phyloP scores from a whole-genome alignment of 2,113 vertebrate genomes.

The Micromys minutus region DNA sequence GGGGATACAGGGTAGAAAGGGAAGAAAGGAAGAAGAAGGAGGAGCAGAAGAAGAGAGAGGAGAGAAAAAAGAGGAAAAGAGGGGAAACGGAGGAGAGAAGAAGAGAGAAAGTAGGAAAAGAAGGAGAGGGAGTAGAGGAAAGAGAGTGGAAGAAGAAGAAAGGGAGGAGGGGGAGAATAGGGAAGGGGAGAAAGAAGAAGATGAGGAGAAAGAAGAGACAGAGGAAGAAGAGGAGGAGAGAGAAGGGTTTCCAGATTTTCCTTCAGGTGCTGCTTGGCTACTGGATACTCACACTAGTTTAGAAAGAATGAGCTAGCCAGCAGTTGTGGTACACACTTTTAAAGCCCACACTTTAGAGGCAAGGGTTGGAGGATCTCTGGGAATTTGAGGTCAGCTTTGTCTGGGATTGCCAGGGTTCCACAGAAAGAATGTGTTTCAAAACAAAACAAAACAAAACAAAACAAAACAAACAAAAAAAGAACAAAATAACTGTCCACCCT shows the following conservation, averaged over 20 bases:
- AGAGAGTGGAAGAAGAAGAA: fast-evolving
- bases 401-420: no score
- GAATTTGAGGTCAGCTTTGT: neutral
- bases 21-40: no score
- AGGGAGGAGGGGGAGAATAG: no score
- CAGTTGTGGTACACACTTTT: neutral
- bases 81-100: no score
- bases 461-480: neutral
- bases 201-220: no score
- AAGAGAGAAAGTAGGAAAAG: fast-evolving
- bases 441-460: neutral
- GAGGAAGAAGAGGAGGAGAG: fast-evolving
- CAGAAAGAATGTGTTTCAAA: neutral
- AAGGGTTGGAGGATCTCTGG: neutral
- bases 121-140: fast-evolving
- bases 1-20: neutral
- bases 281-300: neutral
- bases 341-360: neutral
- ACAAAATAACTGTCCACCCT: neutral
- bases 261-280: neutral
- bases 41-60: no score
- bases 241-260: neutral
- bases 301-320: neutral
- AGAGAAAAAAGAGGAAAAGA: no score
- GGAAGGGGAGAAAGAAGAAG: no score